These are phyloP conservation scores for Syngnathus scovelli DNA, from an alignment of 2,113 vertebrate genomes.

Conservation along the genomic window DNA sequence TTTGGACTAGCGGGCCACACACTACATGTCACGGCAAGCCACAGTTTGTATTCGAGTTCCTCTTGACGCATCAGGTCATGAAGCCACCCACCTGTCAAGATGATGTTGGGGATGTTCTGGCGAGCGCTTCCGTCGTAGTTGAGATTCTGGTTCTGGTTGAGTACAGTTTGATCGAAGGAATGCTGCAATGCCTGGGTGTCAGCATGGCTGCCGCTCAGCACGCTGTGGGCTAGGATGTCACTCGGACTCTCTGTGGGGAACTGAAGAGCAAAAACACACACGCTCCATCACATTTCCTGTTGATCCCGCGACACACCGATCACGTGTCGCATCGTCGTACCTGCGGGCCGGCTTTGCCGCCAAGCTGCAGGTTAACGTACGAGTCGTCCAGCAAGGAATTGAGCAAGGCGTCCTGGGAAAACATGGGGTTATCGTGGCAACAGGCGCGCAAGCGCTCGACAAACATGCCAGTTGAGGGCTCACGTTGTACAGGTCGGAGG, in stretches of 20 bases:
- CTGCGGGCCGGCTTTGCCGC: slow-evolving; percentile 68
- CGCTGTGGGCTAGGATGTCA: slow-evolving; percentile 62
- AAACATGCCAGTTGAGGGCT: background rate
- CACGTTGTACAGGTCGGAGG: slow-evolving; percentile 67
- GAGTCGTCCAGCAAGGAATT: slow-evolving; percentile 73
- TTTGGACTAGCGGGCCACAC: too few species aligned
- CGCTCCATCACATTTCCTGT: too few species aligned
- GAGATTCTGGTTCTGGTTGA: slow-evolving; percentile 72
- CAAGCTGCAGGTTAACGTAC: slow-evolving; percentile 66
- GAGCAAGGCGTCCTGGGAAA: slow-evolving; percentile 63
- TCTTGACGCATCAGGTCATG: too few species aligned
- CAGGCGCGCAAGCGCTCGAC: background rate
- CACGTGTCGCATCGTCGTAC: slow-evolving; percentile 30
- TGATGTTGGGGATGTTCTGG: slow-evolving; percentile 80
- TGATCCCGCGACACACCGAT: too few species aligned
- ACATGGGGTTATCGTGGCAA: background rate
- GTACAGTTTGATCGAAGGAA: slow-evolving; percentile 63
- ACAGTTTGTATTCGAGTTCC: too few species aligned
- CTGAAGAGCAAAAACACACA: slow-evolving; percentile 43
- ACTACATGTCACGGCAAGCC: too few species aligned
- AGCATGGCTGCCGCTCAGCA: slow-evolving; percentile 27
- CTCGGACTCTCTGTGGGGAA: slow-evolving; percentile 63
- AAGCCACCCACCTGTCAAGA: slow-evolving; percentile 74
- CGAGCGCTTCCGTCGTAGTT: slow-evolving; percentile 41
- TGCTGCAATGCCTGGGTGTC: slow-evolving; percentile 64